These are phyloP conservation scores for Aculops lycopersici DNA, from an alignment of 1,140 invertebrate species.

Conservation along the genomic window DNA sequence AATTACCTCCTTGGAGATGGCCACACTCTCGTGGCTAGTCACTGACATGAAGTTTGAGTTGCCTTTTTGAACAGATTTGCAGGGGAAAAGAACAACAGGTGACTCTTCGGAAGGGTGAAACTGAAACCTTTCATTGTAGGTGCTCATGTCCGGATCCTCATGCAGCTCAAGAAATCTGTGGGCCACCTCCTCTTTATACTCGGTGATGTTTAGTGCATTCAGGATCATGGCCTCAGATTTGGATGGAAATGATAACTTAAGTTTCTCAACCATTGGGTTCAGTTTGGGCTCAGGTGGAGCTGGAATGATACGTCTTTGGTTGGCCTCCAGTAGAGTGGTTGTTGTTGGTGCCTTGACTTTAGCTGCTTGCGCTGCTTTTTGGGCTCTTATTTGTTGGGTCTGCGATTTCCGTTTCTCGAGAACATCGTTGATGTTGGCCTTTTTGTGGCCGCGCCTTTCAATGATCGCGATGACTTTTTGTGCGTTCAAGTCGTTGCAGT, in stretches of 20 bases:
- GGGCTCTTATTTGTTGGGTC: background rate
- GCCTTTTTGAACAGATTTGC: background rate
- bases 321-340: background rate
- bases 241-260: background rate
- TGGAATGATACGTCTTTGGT: background rate
- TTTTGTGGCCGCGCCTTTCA: slow-evolving; percentile 39
- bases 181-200: background rate
- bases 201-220: background rate
- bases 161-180: background rate
- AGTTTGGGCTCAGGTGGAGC: background rate
- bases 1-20: too few species aligned
- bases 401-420: background rate
- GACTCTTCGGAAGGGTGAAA: background rate
- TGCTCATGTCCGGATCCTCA: background rate
- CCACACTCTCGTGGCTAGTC: too few species aligned
- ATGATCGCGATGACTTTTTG: slow-evolving; percentile 45
- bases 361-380: background rate
- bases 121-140: background rate
- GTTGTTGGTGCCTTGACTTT: background rate
- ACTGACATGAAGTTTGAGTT: background rate
- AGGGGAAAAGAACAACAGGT: background rate
- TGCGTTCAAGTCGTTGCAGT: slow-evolving; percentile 50
- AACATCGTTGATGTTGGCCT: slow-evolving; percentile 25
- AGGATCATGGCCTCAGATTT: background rate
- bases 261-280: background rate